Base-by-base conservation (phyloP, 1,140 invertebrate species). In the Belonocnema kinseyi region DNA sequence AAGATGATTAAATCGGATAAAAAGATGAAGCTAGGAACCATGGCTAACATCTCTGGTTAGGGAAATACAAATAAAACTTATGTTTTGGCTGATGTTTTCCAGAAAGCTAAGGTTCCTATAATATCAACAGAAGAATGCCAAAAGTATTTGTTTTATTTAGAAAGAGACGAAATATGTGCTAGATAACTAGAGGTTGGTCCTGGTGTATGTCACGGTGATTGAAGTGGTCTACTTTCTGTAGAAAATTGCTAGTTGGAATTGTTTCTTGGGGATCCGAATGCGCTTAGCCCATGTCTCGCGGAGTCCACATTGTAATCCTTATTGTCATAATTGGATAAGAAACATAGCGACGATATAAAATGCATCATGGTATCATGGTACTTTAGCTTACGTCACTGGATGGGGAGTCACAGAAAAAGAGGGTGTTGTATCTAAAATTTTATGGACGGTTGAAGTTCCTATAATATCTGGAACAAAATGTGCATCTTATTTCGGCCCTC, bases 141-240 rank as follows among this genome's bases (percentile, higher is more conserved):
- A 2, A 46, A 10, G 13, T 50, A 70, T 21, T 33, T 76, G 12
- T 2, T 10, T n/a, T 46, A 26, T 13, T 50, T 26, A 10, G 50
- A 56, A 7, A 1, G 3, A 13, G 75, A 72, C 2, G 72, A 76
- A 33, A 74, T 77, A 12, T 77, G 79, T 56, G 70, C 73, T 26
- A 73, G 75, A 7, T 76, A 19, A n/a, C 11, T 12, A 16, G 0
- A 51, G 6, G 72, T 75, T 40, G 61, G 78, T 11, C 54, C 72
- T 10, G 66, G 76, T 50, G 50, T 51, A 11, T 77, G 78, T 3
- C 70, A 80, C 51, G 74, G 78, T 1, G 79, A 77, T 72, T 80
- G 73, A 0, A 73, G 75, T 50, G 72, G 61, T 17, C 66, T 75
- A 12, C 50, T 72, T 13, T 26, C 56, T 13, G 71, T 17, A 33